A percentile compares a stretch with the other conserved stretches of the same genome.
Conservation (phyloP, 2,888 invertebrate species). For the Alcis repandata region DNA sequence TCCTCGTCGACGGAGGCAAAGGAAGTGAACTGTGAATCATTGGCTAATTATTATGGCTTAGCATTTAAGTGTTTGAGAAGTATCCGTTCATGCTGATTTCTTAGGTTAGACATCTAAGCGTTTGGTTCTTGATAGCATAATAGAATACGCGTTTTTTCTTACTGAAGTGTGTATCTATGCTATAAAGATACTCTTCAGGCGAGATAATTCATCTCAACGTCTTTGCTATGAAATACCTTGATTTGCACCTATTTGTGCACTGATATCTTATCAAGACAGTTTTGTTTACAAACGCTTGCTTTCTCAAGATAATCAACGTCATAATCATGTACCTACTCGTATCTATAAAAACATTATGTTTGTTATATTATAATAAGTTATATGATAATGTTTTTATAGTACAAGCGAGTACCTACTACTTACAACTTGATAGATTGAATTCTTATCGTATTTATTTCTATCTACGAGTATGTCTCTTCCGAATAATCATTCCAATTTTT, state of each 20-base stretch:
- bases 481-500: background rate
- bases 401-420: background rate
- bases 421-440: background rate
- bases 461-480: background rate
- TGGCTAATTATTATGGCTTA: conserved; percentile 29
- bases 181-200: too few species aligned
- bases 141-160: too few species aligned
- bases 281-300: conserved; percentile 35
- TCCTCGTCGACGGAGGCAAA: conserved; percentile 33
- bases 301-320: conserved; percentile 20
- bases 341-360: too few species aligned
- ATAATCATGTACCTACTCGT: conserved; percentile 11
- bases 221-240: background rate
- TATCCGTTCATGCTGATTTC: too few species aligned
- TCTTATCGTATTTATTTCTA: background rate
- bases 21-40: conserved; percentile 43
- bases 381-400: too few species aligned
- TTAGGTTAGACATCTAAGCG: too few species aligned
- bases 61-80: background rate
- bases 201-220: too few species aligned
- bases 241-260: conserved; percentile 6
- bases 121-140: background rate
- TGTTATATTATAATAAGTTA: too few species aligned
- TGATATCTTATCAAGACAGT: conserved; percentile 36
- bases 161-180: too few species aligned